Conservation (phyloP, 2,113 vertebrate genomes). For the Plestiodon gilberti region DNA sequence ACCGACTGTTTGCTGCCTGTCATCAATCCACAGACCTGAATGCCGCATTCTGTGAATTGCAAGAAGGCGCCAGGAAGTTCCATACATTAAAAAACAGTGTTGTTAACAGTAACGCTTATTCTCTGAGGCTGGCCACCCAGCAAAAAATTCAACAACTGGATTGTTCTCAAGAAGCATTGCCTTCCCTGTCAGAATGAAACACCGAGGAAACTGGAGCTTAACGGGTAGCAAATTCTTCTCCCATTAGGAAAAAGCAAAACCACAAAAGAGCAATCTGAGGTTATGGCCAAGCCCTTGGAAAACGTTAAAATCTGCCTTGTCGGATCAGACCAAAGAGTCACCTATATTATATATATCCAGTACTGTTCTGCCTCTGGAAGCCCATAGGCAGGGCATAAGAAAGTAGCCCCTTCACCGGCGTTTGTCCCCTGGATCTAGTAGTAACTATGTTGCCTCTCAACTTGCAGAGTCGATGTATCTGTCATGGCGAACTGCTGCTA, state of each 20-base stretch:
- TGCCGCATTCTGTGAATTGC: conserved; percentile 6
- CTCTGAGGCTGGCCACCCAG: conserved; percentile 26
- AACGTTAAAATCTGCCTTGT: no score
- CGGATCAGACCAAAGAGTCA: neutral
- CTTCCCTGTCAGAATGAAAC: conserved; percentile 4
- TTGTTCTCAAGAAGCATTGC: conserved; percentile 14
- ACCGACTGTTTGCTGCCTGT: neutral
- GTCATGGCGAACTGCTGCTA: neutral
- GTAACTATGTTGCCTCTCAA: neutral
- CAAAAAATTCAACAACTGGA: conserved; percentile 21
- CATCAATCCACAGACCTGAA: conserved; percentile 15
- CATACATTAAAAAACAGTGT: neutral
- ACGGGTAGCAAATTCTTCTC: neutral
- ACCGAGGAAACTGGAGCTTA: neutral
- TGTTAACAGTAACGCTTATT: conserved; percentile 24
- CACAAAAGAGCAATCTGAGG: neutral
- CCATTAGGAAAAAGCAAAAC: neutral
- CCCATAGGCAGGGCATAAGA: no score
- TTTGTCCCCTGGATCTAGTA: neutral
- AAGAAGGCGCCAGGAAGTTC: conserved; percentile 23
- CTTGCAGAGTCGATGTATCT: neutral
- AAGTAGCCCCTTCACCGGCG: neutral
- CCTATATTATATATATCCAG: neutral
- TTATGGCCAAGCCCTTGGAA: neutral
- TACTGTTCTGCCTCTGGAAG: neutral